Evolutionary conservation across 2,113 vertebrate genomes (phyloP).

Genomic region (Campylomormyrus tamandua): DNA sequence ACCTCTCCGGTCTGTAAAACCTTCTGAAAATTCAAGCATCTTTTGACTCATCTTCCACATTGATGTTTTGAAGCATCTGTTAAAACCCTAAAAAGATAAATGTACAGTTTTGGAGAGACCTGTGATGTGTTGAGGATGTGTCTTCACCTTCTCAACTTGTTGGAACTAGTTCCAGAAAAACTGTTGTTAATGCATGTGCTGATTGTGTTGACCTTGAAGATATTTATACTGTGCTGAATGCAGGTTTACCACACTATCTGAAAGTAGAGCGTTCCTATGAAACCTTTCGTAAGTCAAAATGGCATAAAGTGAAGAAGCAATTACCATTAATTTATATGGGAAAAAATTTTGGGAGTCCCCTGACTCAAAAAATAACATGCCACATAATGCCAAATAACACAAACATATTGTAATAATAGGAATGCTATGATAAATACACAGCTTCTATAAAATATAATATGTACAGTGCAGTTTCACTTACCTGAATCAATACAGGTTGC

Average conservation of each 20-base stretch:
- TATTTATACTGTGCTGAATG: not conserved
- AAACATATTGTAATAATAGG: not conserved
- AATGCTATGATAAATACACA: not conserved
- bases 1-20: not conserved
- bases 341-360: not conserved
- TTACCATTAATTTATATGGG: not conserved
- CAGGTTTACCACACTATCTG: not conserved
- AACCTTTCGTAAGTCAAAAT: not conserved
- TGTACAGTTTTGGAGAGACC: not conserved
- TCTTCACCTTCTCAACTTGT: not conserved
- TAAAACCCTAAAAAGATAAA: not conserved
- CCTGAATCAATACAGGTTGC: not conserved
- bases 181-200: not conserved
- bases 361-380: not conserved
- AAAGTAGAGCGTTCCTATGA: not conserved
- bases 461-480: not conserved
- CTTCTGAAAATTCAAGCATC: not conserved
- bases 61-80: not conserved
- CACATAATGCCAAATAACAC: not conserved
- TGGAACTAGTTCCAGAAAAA: not conserved
- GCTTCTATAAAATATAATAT: not conserved
- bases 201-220: not conserved
- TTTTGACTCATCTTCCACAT: not conserved
- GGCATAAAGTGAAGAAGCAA: not conserved
- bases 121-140: not conserved